Conservation (phyloP, 1,140 invertebrate genomes). For the Adoxophyes honmai region DNA sequence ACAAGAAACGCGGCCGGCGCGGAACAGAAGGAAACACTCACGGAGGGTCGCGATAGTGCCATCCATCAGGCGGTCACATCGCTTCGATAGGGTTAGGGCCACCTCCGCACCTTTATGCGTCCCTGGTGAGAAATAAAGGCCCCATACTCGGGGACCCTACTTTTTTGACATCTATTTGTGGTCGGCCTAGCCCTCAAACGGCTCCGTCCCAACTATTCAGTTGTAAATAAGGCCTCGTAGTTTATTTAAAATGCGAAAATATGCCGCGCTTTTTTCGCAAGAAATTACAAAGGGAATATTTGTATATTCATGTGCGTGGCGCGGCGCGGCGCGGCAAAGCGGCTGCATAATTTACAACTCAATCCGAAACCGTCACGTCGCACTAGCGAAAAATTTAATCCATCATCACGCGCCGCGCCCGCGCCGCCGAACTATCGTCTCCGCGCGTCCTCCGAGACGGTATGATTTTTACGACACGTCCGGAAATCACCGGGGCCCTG, state of each 20-base stretch:
- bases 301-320: not conserved
- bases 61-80: constrained; percentile 68
- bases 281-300: constrained; percentile 15
- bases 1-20: constrained; percentile 48
- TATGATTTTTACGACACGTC: constrained; percentile 52
- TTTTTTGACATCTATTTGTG: constrained; percentile 76
- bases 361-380: constrained; percentile 37
- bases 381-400: constrained; percentile 42
- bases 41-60: constrained; percentile 58
- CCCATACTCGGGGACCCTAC: constrained; percentile 54
- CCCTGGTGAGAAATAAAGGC: constrained; percentile 65
- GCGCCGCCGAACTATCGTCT: constrained; percentile 8
- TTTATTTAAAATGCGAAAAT: constrained; percentile 13
- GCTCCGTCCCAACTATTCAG: constrained; percentile 28
- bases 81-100: constrained; percentile 73
- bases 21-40: constrained; percentile 44
- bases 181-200: constrained; percentile 63
- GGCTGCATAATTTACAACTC: constrained; percentile 43
- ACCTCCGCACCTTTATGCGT: constrained; percentile 71
- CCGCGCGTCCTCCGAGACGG: constrained; percentile 28
- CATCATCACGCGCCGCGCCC: constrained; percentile 31
- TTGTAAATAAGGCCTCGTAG: constrained; percentile 19
- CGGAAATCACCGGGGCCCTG: constrained; percentile 51
- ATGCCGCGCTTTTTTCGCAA: not conserved
- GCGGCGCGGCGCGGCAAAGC: constrained; percentile 17